These are phyloP conservation scores for Enteromius thamalakanensis DNA, from an alignment of 2,797 vertebrate species.

Conservation along the genomic window DNA sequence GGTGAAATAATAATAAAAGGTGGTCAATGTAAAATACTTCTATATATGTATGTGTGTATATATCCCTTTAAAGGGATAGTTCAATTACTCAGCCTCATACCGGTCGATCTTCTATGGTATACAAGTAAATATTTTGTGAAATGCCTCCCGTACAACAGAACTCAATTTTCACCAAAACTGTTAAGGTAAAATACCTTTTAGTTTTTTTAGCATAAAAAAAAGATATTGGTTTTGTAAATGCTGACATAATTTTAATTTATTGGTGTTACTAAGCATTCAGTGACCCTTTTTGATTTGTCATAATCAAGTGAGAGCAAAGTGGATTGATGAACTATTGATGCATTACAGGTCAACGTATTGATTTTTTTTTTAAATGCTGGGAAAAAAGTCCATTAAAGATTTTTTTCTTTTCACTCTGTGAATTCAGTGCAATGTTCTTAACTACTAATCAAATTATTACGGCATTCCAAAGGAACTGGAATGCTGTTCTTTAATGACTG, in stretches of 20 bases:
- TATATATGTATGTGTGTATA: too few species aligned
- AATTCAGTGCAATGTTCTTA: neutral
- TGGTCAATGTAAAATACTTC: neutral
- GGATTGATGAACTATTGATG: constrained; percentile 9
- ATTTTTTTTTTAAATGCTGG: neutral
- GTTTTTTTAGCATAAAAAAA: neutral
- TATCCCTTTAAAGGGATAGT: neutral
- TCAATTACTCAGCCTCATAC: neutral
- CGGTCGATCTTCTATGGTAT: neutral
- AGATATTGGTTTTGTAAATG: too few species aligned
- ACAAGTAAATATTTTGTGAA: neutral
- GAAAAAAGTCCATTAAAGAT: constrained; percentile 1
- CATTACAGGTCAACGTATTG: constrained; percentile 7
- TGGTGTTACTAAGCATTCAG: neutral
- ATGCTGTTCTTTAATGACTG: neutral
- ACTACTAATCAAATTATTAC: neutral
- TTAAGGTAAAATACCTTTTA: neutral
- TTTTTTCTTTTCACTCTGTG: neutral
- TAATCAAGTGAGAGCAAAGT: neutral
- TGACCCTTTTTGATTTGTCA: neutral
- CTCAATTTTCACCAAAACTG: neutral
- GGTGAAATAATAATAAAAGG: neutral
- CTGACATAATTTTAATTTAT: neutral
- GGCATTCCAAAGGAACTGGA: neutral
- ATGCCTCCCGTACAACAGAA: neutral